phyloP scores from a whole-genome alignment of 2,888 invertebrate genomes.

The Parapristionchus giblindavisi region DNA sequence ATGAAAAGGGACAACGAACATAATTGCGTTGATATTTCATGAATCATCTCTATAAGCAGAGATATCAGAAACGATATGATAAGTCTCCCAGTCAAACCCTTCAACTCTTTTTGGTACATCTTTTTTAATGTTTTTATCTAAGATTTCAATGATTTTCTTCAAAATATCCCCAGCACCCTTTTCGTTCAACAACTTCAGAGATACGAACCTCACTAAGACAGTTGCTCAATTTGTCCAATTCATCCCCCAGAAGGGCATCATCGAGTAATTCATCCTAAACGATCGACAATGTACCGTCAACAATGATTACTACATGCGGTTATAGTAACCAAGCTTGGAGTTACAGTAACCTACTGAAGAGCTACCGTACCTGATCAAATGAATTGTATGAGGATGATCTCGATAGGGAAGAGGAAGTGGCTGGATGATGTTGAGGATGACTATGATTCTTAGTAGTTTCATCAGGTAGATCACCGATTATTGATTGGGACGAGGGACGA shows the following conservation, averaged over 20 bases:
- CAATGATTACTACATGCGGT: background rate
- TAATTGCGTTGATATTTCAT: no score
- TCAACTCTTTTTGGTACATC: no score
- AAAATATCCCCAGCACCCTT: background rate
- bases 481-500: slow-evolving; percentile 14
- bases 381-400: slow-evolving; percentile 3
- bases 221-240: slow-evolving; percentile 65
- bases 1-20: no score
- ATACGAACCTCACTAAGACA: slow-evolving; percentile 64
- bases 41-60: no score
- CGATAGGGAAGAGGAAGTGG: background rate
- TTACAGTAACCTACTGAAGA: no score
- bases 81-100: no score
- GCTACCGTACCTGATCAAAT: slow-evolving; percentile 5
- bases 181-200: background rate
- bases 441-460: background rate
- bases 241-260: slow-evolving; percentile 46
- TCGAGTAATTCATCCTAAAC: slow-evolving; percentile 15
- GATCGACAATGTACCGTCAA: background rate
- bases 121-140: no score
- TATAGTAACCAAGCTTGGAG: no score
- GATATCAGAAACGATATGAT: no score
- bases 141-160: no score
- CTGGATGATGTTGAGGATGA: background rate
- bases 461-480: slow-evolving; percentile 4